These are phyloP conservation scores for Podabrus alpinus DNA, from an alignment of 2,888 invertebrate species.

Conservation along the genomic window DNA sequence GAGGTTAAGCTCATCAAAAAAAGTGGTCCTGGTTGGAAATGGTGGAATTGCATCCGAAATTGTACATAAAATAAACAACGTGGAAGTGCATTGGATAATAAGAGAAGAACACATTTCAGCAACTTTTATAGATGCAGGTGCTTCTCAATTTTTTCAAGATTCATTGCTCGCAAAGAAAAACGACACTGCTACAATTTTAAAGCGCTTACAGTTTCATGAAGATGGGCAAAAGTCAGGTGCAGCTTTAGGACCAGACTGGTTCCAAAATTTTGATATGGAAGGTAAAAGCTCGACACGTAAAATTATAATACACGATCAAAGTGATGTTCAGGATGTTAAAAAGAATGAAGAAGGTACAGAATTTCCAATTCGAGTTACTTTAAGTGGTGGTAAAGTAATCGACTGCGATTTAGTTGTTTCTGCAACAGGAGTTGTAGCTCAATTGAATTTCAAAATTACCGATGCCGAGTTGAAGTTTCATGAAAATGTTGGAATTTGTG, in stretches of 20 bases:
- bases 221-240: slow-evolving; percentile 72
- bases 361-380: slow-evolving; percentile 72
- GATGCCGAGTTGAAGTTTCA: slow-evolving; percentile 57
- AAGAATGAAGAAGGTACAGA: slow-evolving; percentile 43
- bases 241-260: slow-evolving; percentile 98
- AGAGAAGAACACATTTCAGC: slow-evolving; percentile 91
- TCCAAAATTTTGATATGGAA: slow-evolving; percentile 66
- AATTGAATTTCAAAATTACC: slow-evolving; percentile 63
- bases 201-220: slow-evolving; percentile 72
- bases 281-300: slow-evolving; percentile 56
- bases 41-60: slow-evolving; percentile 99
- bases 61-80: slow-evolving; percentile 81
- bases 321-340: slow-evolving; percentile 59
- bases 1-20: slow-evolving; percentile 68
- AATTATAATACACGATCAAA: slow-evolving; percentile 65
- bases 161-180: slow-evolving; percentile 45
- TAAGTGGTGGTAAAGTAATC: slow-evolving; percentile 73
- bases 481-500: slow-evolving; percentile 80
- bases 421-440: slow-evolving; percentile 89
- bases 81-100: slow-evolving; percentile 91
- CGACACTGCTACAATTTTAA: slow-evolving; percentile 35
- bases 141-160: slow-evolving; percentile 87
- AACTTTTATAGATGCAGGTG: slow-evolving; percentile 94
- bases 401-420: slow-evolving; percentile 91
- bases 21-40: slow-evolving; percentile 89